These are phyloP conservation scores for Mamestra configurata DNA, from an alignment of 1,140 invertebrate species.

Conservation along the genomic window DNA sequence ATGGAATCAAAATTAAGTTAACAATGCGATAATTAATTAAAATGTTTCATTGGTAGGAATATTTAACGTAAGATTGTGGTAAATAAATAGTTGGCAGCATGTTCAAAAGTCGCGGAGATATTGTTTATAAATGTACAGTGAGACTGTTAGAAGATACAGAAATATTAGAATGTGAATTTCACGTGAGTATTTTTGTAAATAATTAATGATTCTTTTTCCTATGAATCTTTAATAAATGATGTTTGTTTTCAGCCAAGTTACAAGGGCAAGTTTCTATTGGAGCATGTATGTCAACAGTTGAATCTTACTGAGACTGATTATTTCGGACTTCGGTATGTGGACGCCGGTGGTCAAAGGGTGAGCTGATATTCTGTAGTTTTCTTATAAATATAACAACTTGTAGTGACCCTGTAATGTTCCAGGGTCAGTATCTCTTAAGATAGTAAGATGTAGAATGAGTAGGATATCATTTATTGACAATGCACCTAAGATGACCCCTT, in stretches of 20 bases:
- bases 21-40: constrained; percentile 24
- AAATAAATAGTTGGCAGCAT: constrained; percentile 72
- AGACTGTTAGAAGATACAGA: constrained; percentile 97
- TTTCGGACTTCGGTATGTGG: constrained; percentile 98
- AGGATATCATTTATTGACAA: background rate
- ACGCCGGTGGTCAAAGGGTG: constrained; percentile 97
- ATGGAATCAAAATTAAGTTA: constrained; percentile 42
- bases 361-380: constrained; percentile 66
- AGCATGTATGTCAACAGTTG: constrained; percentile 97
- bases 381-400: background rate
- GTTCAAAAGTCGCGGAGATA: constrained; percentile 92
- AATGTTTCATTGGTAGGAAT: constrained; percentile 47
- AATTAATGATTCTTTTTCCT: background rate
- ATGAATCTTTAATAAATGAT: constrained; percentile 48
- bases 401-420: background rate
- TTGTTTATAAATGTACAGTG: constrained; percentile 97
- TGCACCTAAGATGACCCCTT: too few species aligned
- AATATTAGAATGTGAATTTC: constrained; percentile 98
- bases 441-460: background rate
- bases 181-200: constrained; percentile 89
- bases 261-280: constrained; percentile 97
- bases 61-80: constrained; percentile 27
- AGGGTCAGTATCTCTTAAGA: background rate
- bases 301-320: constrained; percentile 99
- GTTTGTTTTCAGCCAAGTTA: constrained; percentile 94